Evolutionary conservation across 2,797 vertebrate species (phyloP).

Genomic region (Aviceda cuculoides): DNA sequence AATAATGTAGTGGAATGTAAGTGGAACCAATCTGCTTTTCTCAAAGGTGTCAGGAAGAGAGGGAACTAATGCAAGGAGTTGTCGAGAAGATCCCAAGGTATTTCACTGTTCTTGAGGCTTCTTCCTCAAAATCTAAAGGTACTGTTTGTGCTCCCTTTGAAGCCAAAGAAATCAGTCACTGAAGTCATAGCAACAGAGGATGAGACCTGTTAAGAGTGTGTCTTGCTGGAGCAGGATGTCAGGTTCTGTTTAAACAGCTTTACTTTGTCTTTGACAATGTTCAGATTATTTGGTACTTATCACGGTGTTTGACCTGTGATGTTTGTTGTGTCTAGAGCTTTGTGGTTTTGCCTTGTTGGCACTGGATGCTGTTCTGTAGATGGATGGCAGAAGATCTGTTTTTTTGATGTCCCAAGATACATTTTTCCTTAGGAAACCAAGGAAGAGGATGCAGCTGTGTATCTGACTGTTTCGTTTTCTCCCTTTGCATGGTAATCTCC

Average conservation of each 20-base stretch:
- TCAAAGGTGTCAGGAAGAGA: neutral
- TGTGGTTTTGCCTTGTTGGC: neutral
- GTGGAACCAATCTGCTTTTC: neutral
- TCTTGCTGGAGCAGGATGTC: neutral
- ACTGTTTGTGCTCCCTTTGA: neutral
- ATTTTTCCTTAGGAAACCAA: neutral
- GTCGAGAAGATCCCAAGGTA: neutral
- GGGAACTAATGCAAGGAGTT: neutral
- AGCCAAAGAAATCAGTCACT: neutral
- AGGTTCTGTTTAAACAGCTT: neutral
- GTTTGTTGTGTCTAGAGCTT: neutral
- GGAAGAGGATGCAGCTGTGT: neutral
- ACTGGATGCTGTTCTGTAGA: neutral
- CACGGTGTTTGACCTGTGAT: neutral
- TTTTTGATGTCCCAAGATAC: no score
- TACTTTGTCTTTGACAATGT: neutral
- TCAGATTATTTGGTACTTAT: neutral
- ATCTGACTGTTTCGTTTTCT: neutral
- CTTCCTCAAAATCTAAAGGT: neutral
- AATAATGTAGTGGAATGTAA: neutral
- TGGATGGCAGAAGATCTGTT: neutral
- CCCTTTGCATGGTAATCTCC: neutral
- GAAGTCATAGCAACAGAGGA: neutral
- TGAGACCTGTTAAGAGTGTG: neutral
- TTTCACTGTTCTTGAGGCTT: neutral